Evolutionary conservation across 2,888 invertebrate genomes (phyloP).

Genomic region (Encarsia formosa): DNA sequence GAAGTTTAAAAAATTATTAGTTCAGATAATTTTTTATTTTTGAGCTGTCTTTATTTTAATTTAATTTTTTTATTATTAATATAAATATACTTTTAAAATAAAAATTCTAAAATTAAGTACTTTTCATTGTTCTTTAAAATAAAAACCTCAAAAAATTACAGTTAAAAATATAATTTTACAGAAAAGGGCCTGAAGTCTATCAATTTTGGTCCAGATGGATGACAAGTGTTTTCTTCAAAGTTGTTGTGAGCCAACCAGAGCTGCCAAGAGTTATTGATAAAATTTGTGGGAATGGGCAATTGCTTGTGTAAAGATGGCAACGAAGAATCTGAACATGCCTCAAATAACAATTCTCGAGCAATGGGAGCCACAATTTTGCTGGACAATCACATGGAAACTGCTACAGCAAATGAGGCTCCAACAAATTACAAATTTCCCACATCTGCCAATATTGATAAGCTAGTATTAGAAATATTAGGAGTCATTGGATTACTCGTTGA

Average conservation of each 20-base stretch:
- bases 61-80: too few species aligned
- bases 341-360: slow-evolving; percentile 37
- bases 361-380: slow-evolving; percentile 41
- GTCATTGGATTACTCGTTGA: slow-evolving; percentile 80
- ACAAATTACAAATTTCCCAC: slow-evolving; percentile 44
- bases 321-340: slow-evolving; percentile 54
- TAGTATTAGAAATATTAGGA: slow-evolving; percentile 76
- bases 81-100: too few species aligned
- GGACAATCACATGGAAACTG: slow-evolving; percentile 40
- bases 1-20: too few species aligned
- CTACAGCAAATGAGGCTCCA: slow-evolving; percentile 34
- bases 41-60: too few species aligned
- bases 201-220: slow-evolving; percentile 16
- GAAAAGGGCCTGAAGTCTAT: neutral
- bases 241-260: slow-evolving; percentile 5
- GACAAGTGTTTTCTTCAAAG: slow-evolving; percentile 4
- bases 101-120: too few species aligned
- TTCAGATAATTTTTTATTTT: too few species aligned
- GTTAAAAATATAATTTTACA: too few species aligned
- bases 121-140: too few species aligned
- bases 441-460: slow-evolving; percentile 61
- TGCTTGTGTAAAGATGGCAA: slow-evolving; percentile 69
- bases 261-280: slow-evolving; percentile 17
- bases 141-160: too few species aligned
- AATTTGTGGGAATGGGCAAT: slow-evolving; percentile 63